phyloP scores from a whole-genome alignment of 2,797 vertebrate species.

The Parauchenoglanis ngamensis region DNA sequence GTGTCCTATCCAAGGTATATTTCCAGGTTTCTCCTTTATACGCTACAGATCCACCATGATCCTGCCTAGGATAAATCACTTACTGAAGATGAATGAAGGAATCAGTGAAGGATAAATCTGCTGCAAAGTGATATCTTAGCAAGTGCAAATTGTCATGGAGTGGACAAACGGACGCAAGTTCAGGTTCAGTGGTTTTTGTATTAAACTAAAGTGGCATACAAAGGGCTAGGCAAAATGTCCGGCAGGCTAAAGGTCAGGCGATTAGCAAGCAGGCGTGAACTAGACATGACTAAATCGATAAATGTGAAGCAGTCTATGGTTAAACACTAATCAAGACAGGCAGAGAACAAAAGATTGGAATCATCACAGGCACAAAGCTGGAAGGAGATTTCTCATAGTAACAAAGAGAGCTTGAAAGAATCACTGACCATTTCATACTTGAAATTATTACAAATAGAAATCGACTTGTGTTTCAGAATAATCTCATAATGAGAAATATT shows the following conservation, averaged over 20 bases:
- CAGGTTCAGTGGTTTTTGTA: constrained; percentile 23
- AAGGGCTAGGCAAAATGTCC: not conserved
- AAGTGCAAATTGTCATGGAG: not conserved
- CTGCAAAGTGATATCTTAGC: not conserved
- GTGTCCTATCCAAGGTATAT: not conserved
- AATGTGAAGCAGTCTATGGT: not conserved
- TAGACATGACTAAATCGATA: not conserved
- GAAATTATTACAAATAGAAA: not conserved
- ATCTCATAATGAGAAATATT: not conserved
- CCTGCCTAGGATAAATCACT: not conserved
- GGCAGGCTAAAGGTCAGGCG: constrained; percentile 1
- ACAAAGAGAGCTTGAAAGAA: not conserved
- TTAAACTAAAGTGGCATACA: not conserved
- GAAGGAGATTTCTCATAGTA: not conserved
- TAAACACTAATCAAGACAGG: constrained; percentile 13
- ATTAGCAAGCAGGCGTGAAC: constrained; percentile 7
- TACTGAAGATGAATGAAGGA: not conserved
- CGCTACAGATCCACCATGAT: not conserved
- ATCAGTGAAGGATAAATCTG: constrained; percentile 3
- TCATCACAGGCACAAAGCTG: not conserved
- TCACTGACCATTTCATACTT: not conserved
- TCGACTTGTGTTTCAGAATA: not conserved
- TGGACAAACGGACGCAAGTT: not conserved
- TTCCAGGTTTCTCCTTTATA: not conserved
- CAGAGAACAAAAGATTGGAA: constrained; percentile 2